A percentile compares a stretch with the other conserved stretches of the same genome.
phyloP scores from a whole-genome alignment of 2,113 vertebrate genomes.

The Glaucidium brasilianum region DNA sequence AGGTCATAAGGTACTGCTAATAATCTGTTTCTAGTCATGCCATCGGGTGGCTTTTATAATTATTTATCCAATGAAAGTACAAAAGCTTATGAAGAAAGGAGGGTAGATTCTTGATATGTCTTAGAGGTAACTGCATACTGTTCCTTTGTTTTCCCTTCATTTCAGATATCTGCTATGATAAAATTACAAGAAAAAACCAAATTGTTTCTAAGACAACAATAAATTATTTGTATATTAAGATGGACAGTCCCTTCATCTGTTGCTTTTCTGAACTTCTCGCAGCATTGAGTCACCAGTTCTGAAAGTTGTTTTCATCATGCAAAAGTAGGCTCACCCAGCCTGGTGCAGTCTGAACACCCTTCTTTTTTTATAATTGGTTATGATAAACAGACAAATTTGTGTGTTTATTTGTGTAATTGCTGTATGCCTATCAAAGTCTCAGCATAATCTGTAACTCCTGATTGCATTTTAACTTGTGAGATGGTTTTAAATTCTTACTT shows the following conservation, averaged over 20 bases:
- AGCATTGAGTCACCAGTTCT: neutral
- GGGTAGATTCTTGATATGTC: neutral
- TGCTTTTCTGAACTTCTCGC: neutral
- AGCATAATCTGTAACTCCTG: neutral
- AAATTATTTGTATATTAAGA: neutral
- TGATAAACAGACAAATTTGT: neutral
- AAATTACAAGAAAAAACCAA: neutral
- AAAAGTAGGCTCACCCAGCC: neutral
- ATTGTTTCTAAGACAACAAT: neutral
- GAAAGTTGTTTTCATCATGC: neutral
- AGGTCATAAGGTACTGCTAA: conserved; percentile 89
- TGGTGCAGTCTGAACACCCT: neutral
- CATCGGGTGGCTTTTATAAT: neutral
- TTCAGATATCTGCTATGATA: neutral
- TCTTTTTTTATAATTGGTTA: neutral
- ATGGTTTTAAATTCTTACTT: neutral
- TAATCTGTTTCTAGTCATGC: neutral
- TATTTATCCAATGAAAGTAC: neutral
- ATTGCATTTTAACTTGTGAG: neutral
- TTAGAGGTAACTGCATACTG: neutral
- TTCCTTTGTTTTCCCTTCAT: neutral
- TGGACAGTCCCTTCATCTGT: neutral
- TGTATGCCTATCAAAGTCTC: neutral
- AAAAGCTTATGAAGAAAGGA: neutral
- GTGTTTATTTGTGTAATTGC: neutral